These are phyloP conservation scores for Prolemur simus DNA, from an alignment of 2,113 vertebrate genomes.

Conservation along the genomic window DNA sequence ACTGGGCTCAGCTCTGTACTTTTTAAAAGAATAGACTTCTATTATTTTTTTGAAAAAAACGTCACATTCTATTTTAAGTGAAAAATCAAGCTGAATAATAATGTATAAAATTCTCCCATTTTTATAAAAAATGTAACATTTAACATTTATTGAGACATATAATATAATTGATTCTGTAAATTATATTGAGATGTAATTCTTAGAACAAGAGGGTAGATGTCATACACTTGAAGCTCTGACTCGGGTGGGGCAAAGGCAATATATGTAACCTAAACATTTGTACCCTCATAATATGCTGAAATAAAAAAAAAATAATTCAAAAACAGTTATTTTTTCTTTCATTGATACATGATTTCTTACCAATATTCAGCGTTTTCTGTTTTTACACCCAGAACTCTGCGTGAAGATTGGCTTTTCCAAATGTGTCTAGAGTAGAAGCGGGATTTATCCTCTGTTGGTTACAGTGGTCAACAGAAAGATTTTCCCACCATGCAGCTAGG, in stretches of 20 bases:
- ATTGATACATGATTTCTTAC: neutral
- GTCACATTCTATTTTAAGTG: neutral
- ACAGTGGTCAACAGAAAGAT: neutral
- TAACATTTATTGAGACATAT: neutral
- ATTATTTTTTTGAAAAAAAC: neutral
- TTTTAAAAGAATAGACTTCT: neutral
- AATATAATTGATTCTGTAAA: neutral
- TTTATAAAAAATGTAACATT: neutral
- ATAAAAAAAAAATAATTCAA: no score
- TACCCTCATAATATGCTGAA: no score
- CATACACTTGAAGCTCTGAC: no score
- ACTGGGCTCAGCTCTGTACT: no score
- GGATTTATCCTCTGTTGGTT: neutral
- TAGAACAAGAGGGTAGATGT: neutral
- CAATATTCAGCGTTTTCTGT: neutral
- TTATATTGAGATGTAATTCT: neutral
- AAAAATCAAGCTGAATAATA: neutral
- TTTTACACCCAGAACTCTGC: neutral
- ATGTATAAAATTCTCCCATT: neutral
- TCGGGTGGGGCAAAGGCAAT: no score
- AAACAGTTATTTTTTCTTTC: neutral
- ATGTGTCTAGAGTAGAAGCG: neutral
- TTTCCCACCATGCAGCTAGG: neutral
- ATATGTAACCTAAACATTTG: no score
- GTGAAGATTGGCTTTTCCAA: neutral